A percentile compares a stretch with the other conserved stretches of the same genome.
These are phyloP conservation scores for Odiellus spinosus DNA, from an alignment of 2,888 invertebrate genomes.

Conservation along the genomic window DNA sequence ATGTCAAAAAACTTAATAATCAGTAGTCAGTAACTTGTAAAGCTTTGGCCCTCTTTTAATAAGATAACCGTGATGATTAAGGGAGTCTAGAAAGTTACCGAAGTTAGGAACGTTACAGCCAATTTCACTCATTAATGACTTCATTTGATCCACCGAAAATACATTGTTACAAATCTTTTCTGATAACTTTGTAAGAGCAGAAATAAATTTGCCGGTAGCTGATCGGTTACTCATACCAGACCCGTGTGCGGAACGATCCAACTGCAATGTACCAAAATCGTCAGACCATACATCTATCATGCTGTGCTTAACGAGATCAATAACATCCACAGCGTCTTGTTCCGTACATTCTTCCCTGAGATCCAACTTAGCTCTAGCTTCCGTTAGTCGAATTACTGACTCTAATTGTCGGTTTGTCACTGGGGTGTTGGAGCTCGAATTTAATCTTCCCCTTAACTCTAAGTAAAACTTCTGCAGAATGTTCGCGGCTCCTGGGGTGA, in stretches of 20 bases:
- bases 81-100: slow-evolving; percentile 50
- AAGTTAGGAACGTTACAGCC: slow-evolving; percentile 49
- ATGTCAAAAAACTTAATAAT: slow-evolving; percentile 14
- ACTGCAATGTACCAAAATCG: slow-evolving; percentile 42
- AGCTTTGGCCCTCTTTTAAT: slow-evolving; percentile 59
- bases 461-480: slow-evolving; percentile 63
- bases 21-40: slow-evolving; percentile 44
- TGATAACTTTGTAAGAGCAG: slow-evolving; percentile 46
- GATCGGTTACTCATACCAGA: slow-evolving; percentile 53
- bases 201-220: slow-evolving; percentile 55
- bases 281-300: slow-evolving; percentile 59
- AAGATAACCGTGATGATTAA: slow-evolving; percentile 72
- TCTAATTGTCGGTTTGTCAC: slow-evolving; percentile 77
- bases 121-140: slow-evolving; percentile 48
- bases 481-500: slow-evolving; percentile 52
- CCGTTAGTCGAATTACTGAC: slow-evolving; percentile 65
- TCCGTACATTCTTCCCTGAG: slow-evolving; percentile 60
- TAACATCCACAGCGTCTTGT: slow-evolving; percentile 65
- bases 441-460: slow-evolving; percentile 49
- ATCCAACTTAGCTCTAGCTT: slow-evolving; percentile 71
- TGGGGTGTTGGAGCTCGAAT: slow-evolving; percentile 50
- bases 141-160: slow-evolving; percentile 59
- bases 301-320: slow-evolving; percentile 66
- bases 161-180: slow-evolving; percentile 48
- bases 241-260: slow-evolving; percentile 46